phyloP scores from a whole-genome alignment of 2,113 vertebrate genomes.

The Lutjanus erythropterus region DNA sequence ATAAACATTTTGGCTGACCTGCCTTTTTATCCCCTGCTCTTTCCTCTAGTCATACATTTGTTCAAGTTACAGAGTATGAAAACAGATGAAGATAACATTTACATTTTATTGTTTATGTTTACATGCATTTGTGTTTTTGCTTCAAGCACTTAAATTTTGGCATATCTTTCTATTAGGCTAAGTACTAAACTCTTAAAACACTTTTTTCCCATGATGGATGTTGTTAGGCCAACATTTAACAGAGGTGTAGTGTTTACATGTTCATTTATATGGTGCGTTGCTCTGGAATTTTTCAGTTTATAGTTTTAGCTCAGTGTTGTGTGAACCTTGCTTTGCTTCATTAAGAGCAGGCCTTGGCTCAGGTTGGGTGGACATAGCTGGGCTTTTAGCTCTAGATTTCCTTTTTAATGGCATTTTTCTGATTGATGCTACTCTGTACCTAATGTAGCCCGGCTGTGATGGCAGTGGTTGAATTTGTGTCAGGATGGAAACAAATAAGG shows the following conservation, averaged over 20 bases:
- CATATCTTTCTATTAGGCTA: conserved; percentile 10
- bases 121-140: neutral
- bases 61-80: too few species aligned
- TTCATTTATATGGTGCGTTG: neutral
- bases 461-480: conserved; percentile 33
- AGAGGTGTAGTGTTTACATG: conserved; percentile 6
- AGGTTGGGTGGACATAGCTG: neutral
- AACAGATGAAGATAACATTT: neutral
- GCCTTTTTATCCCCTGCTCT: neutral
- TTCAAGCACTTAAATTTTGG: neutral
- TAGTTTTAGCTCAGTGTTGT: conserved; percentile 33
- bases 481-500: conserved; percentile 51
- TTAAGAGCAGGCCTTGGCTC: conserved; percentile 17
- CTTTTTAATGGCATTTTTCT: conserved; percentile 48
- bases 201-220: neutral
- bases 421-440: conserved; percentile 37
- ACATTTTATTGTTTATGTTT: neutral
- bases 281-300: conserved; percentile 4
- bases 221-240: neutral
- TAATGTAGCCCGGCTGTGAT: conserved; percentile 17
- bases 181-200: neutral
- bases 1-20: neutral
- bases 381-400: conserved; percentile 37
- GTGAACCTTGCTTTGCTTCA: conserved; percentile 48
- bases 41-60: neutral